Evolutionary conservation across 2,113 vertebrate genomes (phyloP), one percentile per base, ranked within the genome.

Genomic region (Menidia beryllina): DNA sequence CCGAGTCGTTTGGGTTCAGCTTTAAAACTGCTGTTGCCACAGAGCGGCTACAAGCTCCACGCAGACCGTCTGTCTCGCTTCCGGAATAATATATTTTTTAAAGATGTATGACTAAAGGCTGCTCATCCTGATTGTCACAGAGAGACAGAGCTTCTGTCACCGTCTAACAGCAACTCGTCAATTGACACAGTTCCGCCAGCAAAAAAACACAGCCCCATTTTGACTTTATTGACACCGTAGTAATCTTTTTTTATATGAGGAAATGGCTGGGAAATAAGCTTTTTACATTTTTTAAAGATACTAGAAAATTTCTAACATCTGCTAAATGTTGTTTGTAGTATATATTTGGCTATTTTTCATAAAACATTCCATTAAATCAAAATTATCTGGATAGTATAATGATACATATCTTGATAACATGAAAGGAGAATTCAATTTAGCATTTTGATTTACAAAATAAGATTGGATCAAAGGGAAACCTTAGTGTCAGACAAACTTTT

Each of bases 101-200:
- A n/a, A n/a, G n/a, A n/a, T n/a, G n/a, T n/a, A 71, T 47, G 41
- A 55, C 50, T 76, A 72, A 69, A 23, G 76, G 67, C 68, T 51
- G 34, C 36, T 49, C 20, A 47, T 23, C 49, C 63, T 34, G 7
- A 10, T 6, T 8, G 27, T 59, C 56, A 56, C 25, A 23, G 49
- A 14, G 25, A 19, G 27, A 3, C 54, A n/a, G 59, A 65, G 59
- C 69, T 57, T 49, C 56, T 63, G 43, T 21, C 61, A 47, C 55
- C 60, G 45, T 51, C 64, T 63, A 11, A 54, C 58, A 54, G 39
- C 62, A 56, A 48, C 30, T 34, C 15, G 60, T 55, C 25, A 39
- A 41, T 69, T 55, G 60, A 53, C 50, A 56, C 45, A 41, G 64
- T 65, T 55, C 27, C 56, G 30, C 24, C 69, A 38, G n/a, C n/a